Conservation (phyloP, 2,888 invertebrate genomes). For the Drosophila emarginata region DNA sequence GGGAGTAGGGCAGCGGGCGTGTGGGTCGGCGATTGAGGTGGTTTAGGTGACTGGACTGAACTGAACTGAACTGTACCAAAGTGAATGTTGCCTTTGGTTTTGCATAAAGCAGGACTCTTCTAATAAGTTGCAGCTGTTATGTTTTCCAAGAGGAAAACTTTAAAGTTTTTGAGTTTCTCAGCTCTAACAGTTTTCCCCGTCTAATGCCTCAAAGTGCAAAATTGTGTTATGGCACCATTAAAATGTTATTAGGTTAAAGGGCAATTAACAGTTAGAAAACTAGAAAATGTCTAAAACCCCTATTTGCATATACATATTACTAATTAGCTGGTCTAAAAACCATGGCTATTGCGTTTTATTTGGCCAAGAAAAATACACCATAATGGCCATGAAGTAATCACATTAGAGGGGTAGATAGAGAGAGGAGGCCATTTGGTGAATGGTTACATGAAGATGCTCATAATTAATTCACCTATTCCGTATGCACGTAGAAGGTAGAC, state of each 20-base stretch:
- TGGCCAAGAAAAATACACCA: conserved; percentile 26
- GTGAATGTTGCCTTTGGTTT: conserved; percentile 68
- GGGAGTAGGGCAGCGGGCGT: not conserved
- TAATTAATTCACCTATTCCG: conserved; percentile 48
- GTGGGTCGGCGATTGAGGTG: too few species aligned
- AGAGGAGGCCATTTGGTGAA: not conserved
- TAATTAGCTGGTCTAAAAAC: conserved; percentile 59
- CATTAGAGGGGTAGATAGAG: not conserved
- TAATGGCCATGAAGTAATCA: conserved; percentile 12
- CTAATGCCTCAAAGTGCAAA: conserved; percentile 60
- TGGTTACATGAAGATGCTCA: conserved; percentile 47
- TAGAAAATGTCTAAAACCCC: conserved; percentile 50
- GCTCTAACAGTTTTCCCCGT: conserved; percentile 34
- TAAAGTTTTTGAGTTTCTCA: not conserved
- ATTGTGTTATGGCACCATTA: conserved; percentile 65
- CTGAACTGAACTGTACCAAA: conserved; percentile 23
- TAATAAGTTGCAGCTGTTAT: conserved; percentile 72
- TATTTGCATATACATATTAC: conserved; percentile 68
- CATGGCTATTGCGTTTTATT: conserved; percentile 59
- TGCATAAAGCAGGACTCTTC: conserved; percentile 63
- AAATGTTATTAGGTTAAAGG: conserved; percentile 67
- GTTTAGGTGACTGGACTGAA: conserved; percentile 4
- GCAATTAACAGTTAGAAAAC: conserved; percentile 50
- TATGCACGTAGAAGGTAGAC: conserved; percentile 34
- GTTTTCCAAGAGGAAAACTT: conserved; percentile 25